Evolutionary conservation across 1,140 invertebrate species (phyloP).

Genomic region (Leptinotarsa texana): DNA sequence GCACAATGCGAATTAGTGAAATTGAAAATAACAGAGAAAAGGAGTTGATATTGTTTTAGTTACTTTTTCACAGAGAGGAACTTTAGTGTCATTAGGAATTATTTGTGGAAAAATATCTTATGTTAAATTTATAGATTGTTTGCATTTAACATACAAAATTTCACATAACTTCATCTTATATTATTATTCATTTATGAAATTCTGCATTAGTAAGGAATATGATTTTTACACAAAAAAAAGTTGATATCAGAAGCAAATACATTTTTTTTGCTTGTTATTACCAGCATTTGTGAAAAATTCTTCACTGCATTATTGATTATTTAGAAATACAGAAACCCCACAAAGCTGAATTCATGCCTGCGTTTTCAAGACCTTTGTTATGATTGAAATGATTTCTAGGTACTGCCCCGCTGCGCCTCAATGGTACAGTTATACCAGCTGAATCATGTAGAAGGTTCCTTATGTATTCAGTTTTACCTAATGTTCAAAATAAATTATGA

Average conservation of each 20-base stretch:
- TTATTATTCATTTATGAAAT: no score
- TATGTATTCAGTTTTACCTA: constrained; percentile 55
- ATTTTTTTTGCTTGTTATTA: no score
- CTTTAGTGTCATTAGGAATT: no score
- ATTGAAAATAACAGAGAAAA: not conserved
- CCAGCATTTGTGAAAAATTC: not conserved
- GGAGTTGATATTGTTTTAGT: no score
- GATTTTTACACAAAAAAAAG: no score
- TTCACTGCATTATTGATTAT: not conserved
- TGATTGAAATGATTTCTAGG: constrained; percentile 54
- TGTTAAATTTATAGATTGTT: no score
- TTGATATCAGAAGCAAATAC: no score
- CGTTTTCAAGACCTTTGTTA: constrained; percentile 48
- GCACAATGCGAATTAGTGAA: not conserved
- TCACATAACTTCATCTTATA: no score
- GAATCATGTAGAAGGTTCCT: constrained; percentile 53
- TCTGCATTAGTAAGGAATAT: no score
- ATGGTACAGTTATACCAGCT: constrained; percentile 53
- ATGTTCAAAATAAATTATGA: constrained; percentile 4
- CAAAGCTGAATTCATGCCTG: constrained; percentile 4
- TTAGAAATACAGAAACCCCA: not conserved
- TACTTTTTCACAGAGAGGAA: no score
- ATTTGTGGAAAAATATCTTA: no score
- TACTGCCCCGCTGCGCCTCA: constrained; percentile 45
- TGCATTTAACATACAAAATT: no score